Evolutionary conservation across 2,113 vertebrate species (phyloP), one percentile per base, ranked within the genome.

Genomic region (Hymenochirus boettgeri): DNA sequence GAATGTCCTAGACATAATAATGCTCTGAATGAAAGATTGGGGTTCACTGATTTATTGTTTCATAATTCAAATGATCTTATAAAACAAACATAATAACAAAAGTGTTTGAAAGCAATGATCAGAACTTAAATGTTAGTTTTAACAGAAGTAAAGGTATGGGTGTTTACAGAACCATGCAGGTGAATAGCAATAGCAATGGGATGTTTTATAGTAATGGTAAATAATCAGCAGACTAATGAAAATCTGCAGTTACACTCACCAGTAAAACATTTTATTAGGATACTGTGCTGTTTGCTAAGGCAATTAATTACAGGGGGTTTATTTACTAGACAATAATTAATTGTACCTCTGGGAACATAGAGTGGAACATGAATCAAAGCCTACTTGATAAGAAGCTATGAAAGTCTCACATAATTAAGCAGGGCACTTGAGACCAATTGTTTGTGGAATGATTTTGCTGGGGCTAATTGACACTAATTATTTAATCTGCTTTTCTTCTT

Each of bases 401-500:
- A 92, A 94, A 97, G 90, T 94, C 90, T 90, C 85, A 92, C 80
- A 83, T 96, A 97, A 99, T 98, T 97, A 97, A 98, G 90, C 89
- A 77, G 80, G 90, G 91, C 93, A 93, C 94, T 90, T 82, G 94
- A 98, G 96, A 98, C 92, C 92, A 93, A 94, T 96, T 98, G 93
- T 97, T 97, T 96, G 88, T 82, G 76, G 91, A 93, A 91, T 92
- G 91, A 94, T 96, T 94, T 93, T 92, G 87, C 92, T 84, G 84
- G 85, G 82, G 93, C 92, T 99, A 99, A 99, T 98, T 99, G 93
- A 94, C 93, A 94, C 91, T 98, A 99, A 99, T 97, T 97, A 92
- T 96, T 99, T 96, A 95, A 97, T 96, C 93, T 92, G 92, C 96
- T 94, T 95, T 97, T 92, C 90, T 85, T 84, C 81, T 89, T 91